phyloP scores from a whole-genome alignment of 1,140 invertebrate genomes.

The Palaemon carinicauda region DNA sequence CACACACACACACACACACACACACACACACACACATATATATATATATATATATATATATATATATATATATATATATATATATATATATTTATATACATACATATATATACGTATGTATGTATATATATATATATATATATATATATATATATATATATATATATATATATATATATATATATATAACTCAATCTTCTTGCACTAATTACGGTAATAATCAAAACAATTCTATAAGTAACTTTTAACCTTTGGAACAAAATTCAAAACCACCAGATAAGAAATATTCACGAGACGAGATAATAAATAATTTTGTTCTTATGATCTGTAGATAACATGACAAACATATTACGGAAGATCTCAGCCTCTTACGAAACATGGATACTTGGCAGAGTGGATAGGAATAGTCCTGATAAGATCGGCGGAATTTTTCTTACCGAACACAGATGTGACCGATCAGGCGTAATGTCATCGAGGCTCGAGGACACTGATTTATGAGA shows the following conservation, averaged over 20 bases:
- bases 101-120: slow-evolving; percentile 21
- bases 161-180: slow-evolving; percentile 17
- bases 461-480: too few species aligned
- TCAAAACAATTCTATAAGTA: too few species aligned
- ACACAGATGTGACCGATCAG: too few species aligned
- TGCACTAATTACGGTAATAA: too few species aligned
- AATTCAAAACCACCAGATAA: background rate
- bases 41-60: slow-evolving; percentile 35
- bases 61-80: slow-evolving; percentile 43
- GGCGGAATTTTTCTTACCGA: too few species aligned
- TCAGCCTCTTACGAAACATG: too few species aligned
- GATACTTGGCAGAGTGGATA: too few species aligned
- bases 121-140: slow-evolving; percentile 22
- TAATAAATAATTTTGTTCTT: background rate
- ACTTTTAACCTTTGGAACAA: background rate
- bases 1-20: slow-evolving; percentile 12
- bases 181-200: background rate
- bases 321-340: too few species aligned
- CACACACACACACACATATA: slow-evolving; percentile 25
- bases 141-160: slow-evolving; percentile 28
- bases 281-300: background rate
- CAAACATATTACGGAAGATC: too few species aligned
- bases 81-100: slow-evolving; percentile 38
- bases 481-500: too few species aligned
- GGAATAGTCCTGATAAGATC: too few species aligned